phyloP scores from a whole-genome alignment of 2,888 invertebrate genomes.

The Parthenolecanium corni region DNA sequence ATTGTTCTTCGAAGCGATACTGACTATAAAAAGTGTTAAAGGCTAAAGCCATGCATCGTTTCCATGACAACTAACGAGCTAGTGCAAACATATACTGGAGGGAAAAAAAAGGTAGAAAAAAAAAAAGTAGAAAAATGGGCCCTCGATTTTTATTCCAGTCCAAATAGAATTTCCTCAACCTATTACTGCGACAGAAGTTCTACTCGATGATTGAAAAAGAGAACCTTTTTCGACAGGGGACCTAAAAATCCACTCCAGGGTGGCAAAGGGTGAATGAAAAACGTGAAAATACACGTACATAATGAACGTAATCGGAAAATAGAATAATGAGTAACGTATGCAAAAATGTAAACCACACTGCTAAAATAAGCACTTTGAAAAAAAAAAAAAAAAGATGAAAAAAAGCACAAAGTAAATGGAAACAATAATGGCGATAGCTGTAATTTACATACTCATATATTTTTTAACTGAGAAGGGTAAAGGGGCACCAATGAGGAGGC shows the following conservation, averaged over 20 bases:
- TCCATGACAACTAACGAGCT: conserved; percentile 26
- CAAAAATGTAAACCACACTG: conserved; percentile 21
- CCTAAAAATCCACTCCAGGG: background rate
- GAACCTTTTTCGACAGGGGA: background rate
- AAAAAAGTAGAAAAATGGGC: conserved; percentile 17
- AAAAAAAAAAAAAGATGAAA: conserved; percentile 13
- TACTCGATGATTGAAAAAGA: background rate
- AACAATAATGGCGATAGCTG: conserved; percentile 20
- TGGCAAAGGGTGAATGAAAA: background rate
- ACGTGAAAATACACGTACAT: conserved; percentile 2
- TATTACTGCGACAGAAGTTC: conserved; percentile 2
- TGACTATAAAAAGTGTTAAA: conserved; percentile 13
- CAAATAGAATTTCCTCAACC: background rate
- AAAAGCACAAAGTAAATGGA: conserved; percentile 25
- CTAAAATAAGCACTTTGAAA: conserved; percentile 12
- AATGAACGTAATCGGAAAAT: conserved; percentile 29
- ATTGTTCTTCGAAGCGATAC: background rate
- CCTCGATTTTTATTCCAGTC: conserved; percentile 1
- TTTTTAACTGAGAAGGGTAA: background rate
- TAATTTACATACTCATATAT: conserved; percentile 18
- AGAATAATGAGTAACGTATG: conserved; percentile 27
- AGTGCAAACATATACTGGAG: conserved; percentile 4
- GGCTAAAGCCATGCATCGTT: conserved; percentile 18
- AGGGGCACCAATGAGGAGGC: no score
- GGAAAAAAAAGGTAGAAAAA: conserved; percentile 12